Base-by-base conservation (phyloP, 2,888 invertebrate species). In the Lithosia quadra region DNA sequence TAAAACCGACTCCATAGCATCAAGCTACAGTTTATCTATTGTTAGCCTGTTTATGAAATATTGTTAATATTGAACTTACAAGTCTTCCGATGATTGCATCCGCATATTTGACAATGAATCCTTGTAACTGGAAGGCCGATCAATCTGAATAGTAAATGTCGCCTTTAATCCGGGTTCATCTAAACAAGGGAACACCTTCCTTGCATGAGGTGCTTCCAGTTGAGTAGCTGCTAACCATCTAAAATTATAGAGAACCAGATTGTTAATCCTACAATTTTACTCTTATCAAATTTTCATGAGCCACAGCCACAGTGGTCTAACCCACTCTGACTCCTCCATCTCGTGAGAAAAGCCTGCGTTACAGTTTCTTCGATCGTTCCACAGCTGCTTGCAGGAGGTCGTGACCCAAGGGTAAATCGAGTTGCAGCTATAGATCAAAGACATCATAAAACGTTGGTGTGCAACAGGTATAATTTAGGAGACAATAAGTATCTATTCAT, bases 101-200 rank as follows among this genome's bases (percentile, higher is more conserved):
- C 91, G 89, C 5, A 91, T 94, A 65, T 95, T 95, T 0, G 93
- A 80, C 49, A 94, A 68, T 0, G 91, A 85, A 1, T 89, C 88
- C 24, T 88, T 82, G 68, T 84, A 94, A 57, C 68, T 69, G 33
- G 84, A 78, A 1, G 93, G 91, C 22, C 93, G 88, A 63, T 91
- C 92, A 13, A 96, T 92, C 9, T 85, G 88, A 13, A 96, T 78
- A 0, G 88, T 84, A 74, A 96, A 96, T 0, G 83, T 87, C 0
- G 96, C 96, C 78, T 96, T 96, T 24, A 93, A 89, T 2, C 85
- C 85, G 0, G 95, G 95, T 76, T 95, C 97, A 84, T 98, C 98
- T 79, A 98, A 97, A 80, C 97, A 96, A 0, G 98, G 98, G 85
- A 98, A 98, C 15, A 96, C 97, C 81, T 96, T 95, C 68, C 97